phyloP scores from a whole-genome alignment of 2,888 invertebrate genomes.

The Brachypalpus laphriformis region DNA sequence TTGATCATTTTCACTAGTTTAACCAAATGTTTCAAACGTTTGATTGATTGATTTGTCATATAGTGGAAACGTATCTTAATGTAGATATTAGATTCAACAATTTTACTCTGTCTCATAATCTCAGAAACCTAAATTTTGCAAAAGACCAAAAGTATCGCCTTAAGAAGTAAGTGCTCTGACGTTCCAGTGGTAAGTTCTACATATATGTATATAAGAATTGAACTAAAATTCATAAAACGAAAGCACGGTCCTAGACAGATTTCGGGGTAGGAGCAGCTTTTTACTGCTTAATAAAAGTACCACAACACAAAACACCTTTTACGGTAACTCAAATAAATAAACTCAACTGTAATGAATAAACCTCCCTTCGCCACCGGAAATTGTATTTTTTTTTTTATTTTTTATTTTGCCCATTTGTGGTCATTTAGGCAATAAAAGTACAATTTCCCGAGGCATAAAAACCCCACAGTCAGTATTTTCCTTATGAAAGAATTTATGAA shows the following conservation, averaged over 20 bases:
- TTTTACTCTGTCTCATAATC: too few relatives aligned
- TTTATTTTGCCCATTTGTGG: background rate
- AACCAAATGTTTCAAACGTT: too few relatives aligned
- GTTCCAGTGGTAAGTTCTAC: too few relatives aligned
- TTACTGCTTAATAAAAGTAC: background rate
- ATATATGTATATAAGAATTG: background rate
- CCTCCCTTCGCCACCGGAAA: background rate
- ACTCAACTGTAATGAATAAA: slow-evolving; percentile 9
- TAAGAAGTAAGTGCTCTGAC: too few relatives aligned
- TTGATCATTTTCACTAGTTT: too few relatives aligned
- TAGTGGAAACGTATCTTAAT: too few relatives aligned
- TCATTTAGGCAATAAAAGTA: slow-evolving; percentile 10
- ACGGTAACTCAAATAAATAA: slow-evolving; percentile 13
- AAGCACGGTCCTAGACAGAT: background rate
- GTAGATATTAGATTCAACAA: too few relatives aligned
- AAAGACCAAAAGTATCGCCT: too few relatives aligned
- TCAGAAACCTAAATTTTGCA: too few relatives aligned
- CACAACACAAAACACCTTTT: background rate
- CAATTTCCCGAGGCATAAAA: slow-evolving; percentile 25
- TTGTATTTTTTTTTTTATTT: background rate
- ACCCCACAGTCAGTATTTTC: background rate
- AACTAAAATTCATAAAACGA: background rate
- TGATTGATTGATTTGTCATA: too few relatives aligned
- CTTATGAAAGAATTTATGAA: slow-evolving; percentile 17
- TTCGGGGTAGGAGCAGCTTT: background rate